Conservation (phyloP, 2,113 vertebrate species). For the Microtus oregoni region DNA sequence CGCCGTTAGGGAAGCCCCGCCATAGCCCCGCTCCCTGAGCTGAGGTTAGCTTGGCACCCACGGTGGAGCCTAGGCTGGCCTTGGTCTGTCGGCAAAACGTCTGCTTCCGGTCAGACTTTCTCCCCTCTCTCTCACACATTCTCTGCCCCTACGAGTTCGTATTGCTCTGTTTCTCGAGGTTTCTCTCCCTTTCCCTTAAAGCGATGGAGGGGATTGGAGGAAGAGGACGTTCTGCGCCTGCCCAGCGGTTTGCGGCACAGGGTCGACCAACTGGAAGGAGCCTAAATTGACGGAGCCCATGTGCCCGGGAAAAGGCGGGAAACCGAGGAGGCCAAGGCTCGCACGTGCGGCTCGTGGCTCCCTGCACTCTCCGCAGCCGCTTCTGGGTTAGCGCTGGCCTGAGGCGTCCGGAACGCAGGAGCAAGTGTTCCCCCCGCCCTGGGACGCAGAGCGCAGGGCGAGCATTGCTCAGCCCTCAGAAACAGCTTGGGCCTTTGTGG, state of each 20-base stretch:
- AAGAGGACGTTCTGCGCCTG: neutral
- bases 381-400: too few relatives aligned
- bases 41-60: neutral
- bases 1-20: neutral
- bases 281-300: constrained; percentile 59
- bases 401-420: neutral
- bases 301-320: constrained; percentile 70
- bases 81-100: neutral
- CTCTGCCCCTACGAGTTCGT: neutral
- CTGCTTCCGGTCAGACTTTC: neutral
- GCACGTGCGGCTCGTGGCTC: neutral
- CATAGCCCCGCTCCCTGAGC: neutral
- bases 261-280: constrained; percentile 60
- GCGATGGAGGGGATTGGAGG: neutral
- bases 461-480: neutral
- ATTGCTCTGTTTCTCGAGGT: neutral
- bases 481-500: neutral
- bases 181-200: neutral
- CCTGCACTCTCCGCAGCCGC: neutral
- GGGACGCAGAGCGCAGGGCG: neutral
- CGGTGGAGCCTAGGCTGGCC: neutral
- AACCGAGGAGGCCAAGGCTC: neutral
- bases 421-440: neutral
- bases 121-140: too few relatives aligned
- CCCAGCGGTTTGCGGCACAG: neutral